Conservation (phyloP, 2,113 vertebrate species). For the Pseudorectes ferrugineus region DNA sequence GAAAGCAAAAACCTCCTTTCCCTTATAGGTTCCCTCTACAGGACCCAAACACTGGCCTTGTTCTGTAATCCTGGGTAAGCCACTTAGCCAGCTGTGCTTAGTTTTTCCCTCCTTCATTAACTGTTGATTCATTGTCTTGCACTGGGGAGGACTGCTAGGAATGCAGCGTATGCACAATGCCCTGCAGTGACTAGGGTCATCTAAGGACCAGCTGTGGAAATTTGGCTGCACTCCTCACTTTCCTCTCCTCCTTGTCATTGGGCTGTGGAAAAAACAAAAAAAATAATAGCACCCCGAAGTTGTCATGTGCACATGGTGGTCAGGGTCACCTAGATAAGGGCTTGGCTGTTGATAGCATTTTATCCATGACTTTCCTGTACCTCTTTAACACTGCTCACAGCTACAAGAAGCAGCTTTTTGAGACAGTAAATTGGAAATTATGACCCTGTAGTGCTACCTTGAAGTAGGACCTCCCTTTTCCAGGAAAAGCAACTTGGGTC, state of each 20-base stretch:
- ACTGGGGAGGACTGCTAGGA: not conserved
- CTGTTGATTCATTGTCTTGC: not conserved
- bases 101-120: not conserved
- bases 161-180: not conserved
- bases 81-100: not conserved
- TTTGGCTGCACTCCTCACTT: not conserved
- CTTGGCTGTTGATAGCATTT: not conserved
- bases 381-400: not conserved
- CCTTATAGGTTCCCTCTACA: not conserved
- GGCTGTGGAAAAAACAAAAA: not conserved
- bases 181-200: not conserved
- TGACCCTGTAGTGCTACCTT: not conserved
- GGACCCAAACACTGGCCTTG: not conserved
- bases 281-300: not conserved
- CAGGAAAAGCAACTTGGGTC: not conserved
- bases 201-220: not conserved
- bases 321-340: not conserved
- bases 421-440: not conserved
- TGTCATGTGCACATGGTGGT: not conserved
- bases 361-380: not conserved
- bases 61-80: not conserved
- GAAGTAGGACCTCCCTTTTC: not conserved
- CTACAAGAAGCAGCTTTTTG: not conserved
- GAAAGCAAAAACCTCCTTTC: not conserved
- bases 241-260: not conserved